phyloP scores from a whole-genome alignment of 1,140 invertebrate genomes.

The Meteorus sp. region DNA sequence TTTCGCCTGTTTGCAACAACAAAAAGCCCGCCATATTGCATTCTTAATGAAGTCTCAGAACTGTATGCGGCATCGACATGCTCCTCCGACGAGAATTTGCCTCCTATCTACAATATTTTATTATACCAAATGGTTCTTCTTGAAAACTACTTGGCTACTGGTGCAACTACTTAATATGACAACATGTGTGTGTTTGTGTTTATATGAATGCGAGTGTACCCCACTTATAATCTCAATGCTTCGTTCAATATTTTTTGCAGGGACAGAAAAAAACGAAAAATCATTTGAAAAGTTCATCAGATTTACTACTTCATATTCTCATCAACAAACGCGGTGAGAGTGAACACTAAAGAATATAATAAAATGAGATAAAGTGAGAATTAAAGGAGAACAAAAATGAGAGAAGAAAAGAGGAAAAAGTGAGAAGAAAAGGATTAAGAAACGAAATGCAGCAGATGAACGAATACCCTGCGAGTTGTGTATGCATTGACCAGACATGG shows the following conservation, averaged over 20 bases:
- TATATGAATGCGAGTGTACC: too few relatives aligned
- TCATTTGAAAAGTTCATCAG: too few relatives aligned
- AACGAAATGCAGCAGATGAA: not conserved
- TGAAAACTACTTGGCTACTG: not conserved
- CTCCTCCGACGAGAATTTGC: slow-evolving; percentile 35
- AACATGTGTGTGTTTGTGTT: too few relatives aligned
- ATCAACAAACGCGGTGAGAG: too few relatives aligned
- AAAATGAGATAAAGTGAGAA: not conserved
- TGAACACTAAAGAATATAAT: too few relatives aligned
- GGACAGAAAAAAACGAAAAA: too few relatives aligned
- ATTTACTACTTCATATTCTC: too few relatives aligned
- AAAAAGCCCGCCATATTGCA: slow-evolving; percentile 42
- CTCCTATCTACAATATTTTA: slow-evolving; percentile 1
- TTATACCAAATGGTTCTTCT: slow-evolving; percentile 3
- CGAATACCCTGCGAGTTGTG: not conserved
- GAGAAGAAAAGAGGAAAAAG: slow-evolving; percentile 19
- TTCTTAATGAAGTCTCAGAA: slow-evolving; percentile 45
- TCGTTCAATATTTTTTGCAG: too few relatives aligned
- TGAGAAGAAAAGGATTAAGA: slow-evolving; percentile 5
- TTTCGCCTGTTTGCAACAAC: slow-evolving; percentile 10
- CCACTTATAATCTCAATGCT: too few relatives aligned
- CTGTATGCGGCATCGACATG: slow-evolving; percentile 20
- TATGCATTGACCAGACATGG: not conserved
- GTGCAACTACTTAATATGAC: too few relatives aligned
- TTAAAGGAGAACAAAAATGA: slow-evolving; percentile 19